A percentile compares a stretch with the other conserved stretches of the same genome.
Evolutionary conservation across 2,113 vertebrate species (phyloP).

Genomic region (Neofelis nebulosa): DNA sequence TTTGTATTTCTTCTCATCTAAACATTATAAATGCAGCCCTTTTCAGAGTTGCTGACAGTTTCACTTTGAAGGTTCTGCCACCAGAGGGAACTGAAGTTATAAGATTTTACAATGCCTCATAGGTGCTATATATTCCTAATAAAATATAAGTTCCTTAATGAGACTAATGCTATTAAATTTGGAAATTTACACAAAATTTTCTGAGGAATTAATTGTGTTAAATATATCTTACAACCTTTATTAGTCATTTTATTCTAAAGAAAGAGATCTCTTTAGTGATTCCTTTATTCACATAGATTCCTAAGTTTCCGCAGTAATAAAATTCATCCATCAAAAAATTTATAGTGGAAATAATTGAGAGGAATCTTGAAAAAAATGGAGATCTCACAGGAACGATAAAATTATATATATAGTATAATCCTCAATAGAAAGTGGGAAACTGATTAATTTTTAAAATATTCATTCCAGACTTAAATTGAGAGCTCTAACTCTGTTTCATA

Average conservation of each 20-base stretch:
- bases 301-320: slow-evolving; percentile 15
- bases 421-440: slow-evolving; percentile 4
- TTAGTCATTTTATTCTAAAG: slow-evolving; percentile 45
- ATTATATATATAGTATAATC: background rate
- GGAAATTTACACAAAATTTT: slow-evolving; percentile 14
- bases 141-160: slow-evolving; percentile 38
- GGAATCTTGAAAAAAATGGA: slow-evolving; percentile 30
- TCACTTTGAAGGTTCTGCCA: slow-evolving; percentile 68
- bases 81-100: slow-evolving; percentile 70
- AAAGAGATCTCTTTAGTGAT: background rate
- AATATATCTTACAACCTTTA: background rate
- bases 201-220: slow-evolving; percentile 40
- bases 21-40: background rate
- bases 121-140: slow-evolving; percentile 19
- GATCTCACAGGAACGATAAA: slow-evolving; percentile 47
- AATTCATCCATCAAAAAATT: slow-evolving; percentile 7
- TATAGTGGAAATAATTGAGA: slow-evolving; percentile 47
- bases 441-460: slow-evolving; percentile 58
- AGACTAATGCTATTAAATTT: slow-evolving; percentile 35
- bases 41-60: background rate
- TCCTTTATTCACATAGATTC: background rate
- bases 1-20: background rate
- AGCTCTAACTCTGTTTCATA: background rate
- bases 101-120: slow-evolving; percentile 33
- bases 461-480: slow-evolving; percentile 36